Conservation (phyloP, 1,140 invertebrate species). For the Cherax quadricarinatus region DNA sequence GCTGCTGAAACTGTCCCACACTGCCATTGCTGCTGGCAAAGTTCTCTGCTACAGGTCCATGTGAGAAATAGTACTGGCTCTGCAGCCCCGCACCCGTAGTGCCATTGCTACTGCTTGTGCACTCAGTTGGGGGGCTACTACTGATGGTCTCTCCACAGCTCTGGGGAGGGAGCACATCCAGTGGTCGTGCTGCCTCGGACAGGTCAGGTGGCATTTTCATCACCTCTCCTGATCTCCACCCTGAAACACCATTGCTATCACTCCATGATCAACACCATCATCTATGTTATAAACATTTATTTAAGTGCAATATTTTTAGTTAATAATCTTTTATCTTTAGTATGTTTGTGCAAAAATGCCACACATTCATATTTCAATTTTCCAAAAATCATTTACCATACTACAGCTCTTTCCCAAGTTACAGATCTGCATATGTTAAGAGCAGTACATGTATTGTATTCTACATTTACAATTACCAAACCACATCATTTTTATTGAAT, state of each 20-base stretch:
- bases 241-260: slow-evolving; percentile 55
- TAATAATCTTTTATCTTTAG: background rate
- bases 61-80: background rate
- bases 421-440: too few species aligned
- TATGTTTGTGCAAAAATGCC: background rate
- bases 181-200: slow-evolving; percentile 31
- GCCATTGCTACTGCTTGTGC: slow-evolving; percentile 27
- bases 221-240: slow-evolving; percentile 51
- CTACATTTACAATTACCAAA: too few species aligned
- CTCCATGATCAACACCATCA: slow-evolving; percentile 42
- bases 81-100: slow-evolving; percentile 16
- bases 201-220: slow-evolving; percentile 53
- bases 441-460: too few species aligned
- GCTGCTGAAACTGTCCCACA: slow-evolving; percentile 27
- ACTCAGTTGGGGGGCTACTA: slow-evolving; percentile 25
- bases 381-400: too few species aligned
- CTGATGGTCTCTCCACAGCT: slow-evolving; percentile 24
- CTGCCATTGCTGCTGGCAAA: background rate
- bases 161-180: slow-evolving; percentile 35
- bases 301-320: background rate
- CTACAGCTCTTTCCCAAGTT: too few species aligned
- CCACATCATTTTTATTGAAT: too few species aligned
- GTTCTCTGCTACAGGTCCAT: slow-evolving; percentile 17
- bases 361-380: background rate
- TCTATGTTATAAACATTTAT: background rate